Conservation (phyloP, 2,797 vertebrate genomes). For the Paedocypris micromegethes region DNA sequence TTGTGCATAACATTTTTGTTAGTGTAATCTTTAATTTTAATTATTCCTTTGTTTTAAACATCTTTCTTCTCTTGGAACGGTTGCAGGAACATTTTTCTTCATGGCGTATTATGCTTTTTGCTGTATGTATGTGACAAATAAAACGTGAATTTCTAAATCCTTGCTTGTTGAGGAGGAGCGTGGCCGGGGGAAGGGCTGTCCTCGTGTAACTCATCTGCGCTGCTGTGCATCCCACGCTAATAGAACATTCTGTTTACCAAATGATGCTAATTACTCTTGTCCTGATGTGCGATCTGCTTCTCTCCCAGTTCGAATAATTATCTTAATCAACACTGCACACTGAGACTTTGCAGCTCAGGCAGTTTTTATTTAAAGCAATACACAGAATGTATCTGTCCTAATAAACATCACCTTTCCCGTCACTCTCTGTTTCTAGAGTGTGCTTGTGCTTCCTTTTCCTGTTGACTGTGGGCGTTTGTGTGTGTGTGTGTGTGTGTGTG, state of each 20-base stretch:
- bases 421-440: not conserved
- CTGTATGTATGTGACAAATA: no score
- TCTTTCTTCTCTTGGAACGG: no score
- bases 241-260: slow-evolving; percentile 30
- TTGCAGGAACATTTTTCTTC: no score
- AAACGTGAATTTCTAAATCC: no score
- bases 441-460: not conserved
- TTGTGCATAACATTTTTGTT: no score
- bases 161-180: slow-evolving; percentile 4
- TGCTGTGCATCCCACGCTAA: slow-evolving; percentile 19
- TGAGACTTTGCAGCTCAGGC: slow-evolving; percentile 13
- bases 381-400: not conserved
- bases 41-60: no score
- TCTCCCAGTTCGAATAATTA: slow-evolving; percentile 28
- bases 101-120: no score
- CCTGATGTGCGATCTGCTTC: slow-evolving; percentile 23
- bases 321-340: slow-evolving; percentile 1
- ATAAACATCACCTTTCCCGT: not conserved
- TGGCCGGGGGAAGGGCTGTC: not conserved
- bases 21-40: no score
- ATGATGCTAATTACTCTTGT: slow-evolving; percentile 29
- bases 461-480: not conserved
- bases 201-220: slow-evolving; percentile 4
- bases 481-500: not conserved
- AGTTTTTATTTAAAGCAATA: not conserved